Base-by-base conservation (phyloP, 2,797 vertebrate genomes). In the Anguilla obscura region DNA sequence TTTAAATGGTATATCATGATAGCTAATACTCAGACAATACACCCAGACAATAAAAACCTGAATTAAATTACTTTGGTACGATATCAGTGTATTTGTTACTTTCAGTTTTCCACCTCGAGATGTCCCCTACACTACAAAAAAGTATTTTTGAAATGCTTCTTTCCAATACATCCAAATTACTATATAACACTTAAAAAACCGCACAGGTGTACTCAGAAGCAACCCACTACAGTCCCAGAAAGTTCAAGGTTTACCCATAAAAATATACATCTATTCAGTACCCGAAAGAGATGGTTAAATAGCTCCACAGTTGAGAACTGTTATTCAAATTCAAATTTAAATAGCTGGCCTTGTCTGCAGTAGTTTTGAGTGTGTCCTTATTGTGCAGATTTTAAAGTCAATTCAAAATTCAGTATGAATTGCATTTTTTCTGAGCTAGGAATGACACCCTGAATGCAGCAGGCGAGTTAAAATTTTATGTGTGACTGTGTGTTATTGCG, bases 171-270 rank as follows among this genome's bases (percentile, higher is more conserved):
- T 86, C 50, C 3, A n/a, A 60, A 86, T 88, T 85, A 36, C 40
- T 10, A 54, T 14, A 33, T 2, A 10, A 56, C 30, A 56, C 85
- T 52, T 85, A 69, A 18, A 84, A 66, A 6, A 86, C 74, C 66
- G 56, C 60, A 74, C 54, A 66, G 21, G 48, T 58, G 27, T 50
- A 27, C 76, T 89, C 69, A 88, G 69, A 27, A 69, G 86, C 36
- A 71, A 60, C 87, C 30, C 79, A 88, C 30, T 86, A 27, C 86
- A 79, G 90, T 86, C 93, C 90, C 90, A 91, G 91, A 94, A 94
- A 89, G 92, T 91, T 92, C 93, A 94, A 93, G 93, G 93, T 90
- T 91, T 91, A 89, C 86, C 88, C 83, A 27, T 89, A 60, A 84
- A 84, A 33, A 30, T 66, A 40, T 89, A 91, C 92, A 88, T 91